Evolutionary conservation across 30 jellyfish, hydroid and myxozoan genomes (phyloP).

Genomic region (Pseudorhiza aurosa): DNA sequence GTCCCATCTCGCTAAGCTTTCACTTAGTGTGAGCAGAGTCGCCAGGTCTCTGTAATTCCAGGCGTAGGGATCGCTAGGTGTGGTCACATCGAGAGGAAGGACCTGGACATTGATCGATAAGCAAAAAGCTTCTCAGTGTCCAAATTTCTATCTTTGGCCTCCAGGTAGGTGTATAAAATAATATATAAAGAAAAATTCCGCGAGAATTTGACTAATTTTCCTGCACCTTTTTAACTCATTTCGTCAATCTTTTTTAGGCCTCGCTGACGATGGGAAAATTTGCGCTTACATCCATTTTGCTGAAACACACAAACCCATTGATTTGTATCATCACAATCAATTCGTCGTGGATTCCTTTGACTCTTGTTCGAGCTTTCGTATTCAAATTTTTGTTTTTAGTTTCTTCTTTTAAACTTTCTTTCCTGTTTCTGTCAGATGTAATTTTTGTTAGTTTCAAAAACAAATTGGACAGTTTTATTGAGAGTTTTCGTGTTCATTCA

Average conservation of each 20-base stretch:
- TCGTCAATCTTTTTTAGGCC: constrained; percentile 19
- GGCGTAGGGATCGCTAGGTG: too few relatives aligned
- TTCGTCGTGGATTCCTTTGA: constrained; percentile 37
- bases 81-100: too few relatives aligned
- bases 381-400: constrained; percentile 31
- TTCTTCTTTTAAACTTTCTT: constrained; percentile 6
- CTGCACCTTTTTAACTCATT: too few relatives aligned
- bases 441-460: not conserved
- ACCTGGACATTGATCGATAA: too few relatives aligned
- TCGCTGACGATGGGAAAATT: constrained; percentile 11
- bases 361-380: constrained; percentile 38
- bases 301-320: constrained; percentile 37
- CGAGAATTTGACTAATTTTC: not conserved
- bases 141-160: too few relatives aligned
- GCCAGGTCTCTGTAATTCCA: too few relatives aligned
- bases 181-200: not conserved
- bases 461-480: not conserved
- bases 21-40: too few relatives aligned
- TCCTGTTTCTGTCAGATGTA: constrained; percentile 2
- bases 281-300: constrained; percentile 10
- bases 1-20: too few relatives aligned
- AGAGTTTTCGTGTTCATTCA: too few relatives aligned
- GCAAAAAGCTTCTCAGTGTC: too few relatives aligned
- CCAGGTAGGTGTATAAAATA: not conserved
- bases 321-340: constrained; percentile 31